Evolutionary conservation across 1,140 invertebrate genomes (phyloP), one percentile per base, ranked within the genome.

Genomic region (Lutraria rhynchaena): DNA sequence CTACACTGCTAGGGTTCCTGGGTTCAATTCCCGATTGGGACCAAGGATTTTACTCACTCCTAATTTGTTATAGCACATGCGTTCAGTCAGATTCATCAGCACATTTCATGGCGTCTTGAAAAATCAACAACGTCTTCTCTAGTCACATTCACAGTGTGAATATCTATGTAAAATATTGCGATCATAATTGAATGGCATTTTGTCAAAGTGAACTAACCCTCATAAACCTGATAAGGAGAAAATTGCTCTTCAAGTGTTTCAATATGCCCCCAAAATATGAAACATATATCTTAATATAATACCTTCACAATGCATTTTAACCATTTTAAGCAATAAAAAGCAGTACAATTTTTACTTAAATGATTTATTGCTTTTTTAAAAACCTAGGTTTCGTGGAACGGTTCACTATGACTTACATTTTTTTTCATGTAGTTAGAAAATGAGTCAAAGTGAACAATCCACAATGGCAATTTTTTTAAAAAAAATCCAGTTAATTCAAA

Each of bases 291-390:
- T 55, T 55, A 55, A 55, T 11, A 55, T 55, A 55, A 11, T 55
- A 55, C n/a, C 51, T 55, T 55, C 51, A 55, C 7, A 55, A 11
- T 55, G 51, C 51, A 7, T 55, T 55, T 55, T n/a, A 55, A 17
- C 51, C 19, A 7, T 55, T 55, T 55, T 24, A 55, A 55, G 51
- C 51, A 55, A 55, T 55, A 55, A 55, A n/a, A 55, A 55, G n/a
- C 51, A 11, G 51, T 55, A 55, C 51, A 55, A 55, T 55, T 11
- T 55, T 55, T 55, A 55, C 51, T 55, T 55, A 55, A 55, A 11
- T 55, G 51, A 55, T 55, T 55, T 55, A 55, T 55, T 55, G 51
- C 51, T 11, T n/a, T 55, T 55, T 55, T 55, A 55, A 55, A 55
- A 55, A 55, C 51, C 7, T n/a, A 55, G 51, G 51, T 55, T 55